Evolutionary conservation across 2,113 vertebrate species (phyloP), one percentile per base, ranked within the genome.

Genomic region (Uropsilus gracilis): DNA sequence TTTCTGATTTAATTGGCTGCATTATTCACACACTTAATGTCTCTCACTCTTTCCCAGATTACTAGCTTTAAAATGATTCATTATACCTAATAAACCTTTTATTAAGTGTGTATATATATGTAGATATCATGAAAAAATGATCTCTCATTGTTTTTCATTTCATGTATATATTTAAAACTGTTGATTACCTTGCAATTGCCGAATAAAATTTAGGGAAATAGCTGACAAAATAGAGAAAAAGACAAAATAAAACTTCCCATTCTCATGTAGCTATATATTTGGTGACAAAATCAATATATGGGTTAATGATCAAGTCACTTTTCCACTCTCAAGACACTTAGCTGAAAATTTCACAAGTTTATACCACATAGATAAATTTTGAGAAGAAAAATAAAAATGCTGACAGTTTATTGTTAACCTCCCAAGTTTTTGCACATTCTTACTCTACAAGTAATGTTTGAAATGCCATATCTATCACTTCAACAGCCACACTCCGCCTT

Each of bases 401-500:
- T 87, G 92, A 48, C 11, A 68, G 53, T 85, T 95, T 81, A 90
- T 50, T 44, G 53, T 14, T 77, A 16, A 73, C 85, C 44, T 73
- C 16, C 55, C 24, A 91, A 37, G n/a, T 68, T 0, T 89, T 87
- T 64, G 48, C 61, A 84, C 39, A 68, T 26, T 91, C 18, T 78
- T 44, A 86, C 48, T 82, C 89, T 92, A 77, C 16, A 59, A 77
- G 53, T 42, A 87, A 69, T 82, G 50, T 91, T 68, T 76, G 59
- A 95, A 88, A 95, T 85, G 55, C 18, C 81, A 90, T 87, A 90
- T 92, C 42, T 85, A 82, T 81, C 80, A 87, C 12, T 53, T 6
- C 88, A 78, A 95, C 53, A 91, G 85, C 66, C 86, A 88, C 90
- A 81, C 11, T 71, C 44, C 59, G 78, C 37, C 53, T 75, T 76